These are phyloP conservation scores for Phalacrocorax carbo DNA, from an alignment of 2,113 vertebrate genomes.

Conservation along the genomic window DNA sequence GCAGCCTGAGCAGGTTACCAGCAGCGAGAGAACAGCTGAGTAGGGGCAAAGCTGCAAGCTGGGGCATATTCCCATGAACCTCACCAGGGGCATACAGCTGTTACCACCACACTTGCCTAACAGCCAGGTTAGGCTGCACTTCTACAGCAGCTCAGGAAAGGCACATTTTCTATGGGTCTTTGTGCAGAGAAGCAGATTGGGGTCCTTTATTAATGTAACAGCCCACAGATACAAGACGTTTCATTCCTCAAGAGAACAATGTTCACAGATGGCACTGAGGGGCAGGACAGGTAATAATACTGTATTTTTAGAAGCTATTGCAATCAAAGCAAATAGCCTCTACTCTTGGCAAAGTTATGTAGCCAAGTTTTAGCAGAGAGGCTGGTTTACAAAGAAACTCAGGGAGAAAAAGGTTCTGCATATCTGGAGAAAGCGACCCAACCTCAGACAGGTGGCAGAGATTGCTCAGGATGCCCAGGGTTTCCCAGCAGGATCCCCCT, in stretches of 20 bases:
- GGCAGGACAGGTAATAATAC: neutral
- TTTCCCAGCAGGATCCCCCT: neutral
- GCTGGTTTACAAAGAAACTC: neutral
- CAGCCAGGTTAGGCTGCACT: neutral
- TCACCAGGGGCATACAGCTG: neutral
- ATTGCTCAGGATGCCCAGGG: rapidly evolving
- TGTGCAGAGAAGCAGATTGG: neutral
- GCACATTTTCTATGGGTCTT: neutral
- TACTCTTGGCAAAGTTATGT: neutral
- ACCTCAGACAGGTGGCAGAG: rapidly evolving
- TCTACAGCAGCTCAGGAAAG: neutral
- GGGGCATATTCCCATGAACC: neutral
- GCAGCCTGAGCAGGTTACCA: neutral
- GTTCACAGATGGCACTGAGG: neutral
- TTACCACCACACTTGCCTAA: neutral
- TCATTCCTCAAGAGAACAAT: neutral
- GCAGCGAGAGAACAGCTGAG: neutral
- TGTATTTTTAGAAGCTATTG: neutral
- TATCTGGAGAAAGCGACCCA: neutral
- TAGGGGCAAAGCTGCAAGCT: neutral
- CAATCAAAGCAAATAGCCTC: neutral
- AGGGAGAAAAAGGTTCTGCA: neutral
- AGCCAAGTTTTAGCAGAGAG: neutral
- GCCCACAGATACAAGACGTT: neutral
- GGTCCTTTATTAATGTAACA: neutral